Evolutionary conservation across 2,888 invertebrate genomes (phyloP), one percentile per base, ranked within the genome.

Genomic region (Rhorus exstirpatorius): DNA sequence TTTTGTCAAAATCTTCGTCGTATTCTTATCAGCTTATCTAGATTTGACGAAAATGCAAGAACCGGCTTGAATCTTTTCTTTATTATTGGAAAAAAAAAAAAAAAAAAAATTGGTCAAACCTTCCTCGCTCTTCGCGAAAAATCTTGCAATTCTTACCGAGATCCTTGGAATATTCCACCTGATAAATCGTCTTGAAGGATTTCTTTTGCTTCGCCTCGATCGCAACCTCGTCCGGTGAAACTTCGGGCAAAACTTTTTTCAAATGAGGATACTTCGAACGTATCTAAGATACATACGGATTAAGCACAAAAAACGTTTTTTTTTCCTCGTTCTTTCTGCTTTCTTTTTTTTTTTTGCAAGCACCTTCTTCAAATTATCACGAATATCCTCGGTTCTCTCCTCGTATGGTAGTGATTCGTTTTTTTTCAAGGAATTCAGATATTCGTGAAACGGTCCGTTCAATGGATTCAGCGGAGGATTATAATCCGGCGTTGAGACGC

Each of bases 161-260:
- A 51, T 85, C 17, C 24, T 58, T 85, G 0, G 81, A 87, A 65
- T 87, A 89, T 60, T 88, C 86, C 10, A 83, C 3, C 51, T 88
- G 87, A 75, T 90, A 91, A 3, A 85, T 35, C 19, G 89, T 86
- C 65, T 70, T 79, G 1, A 60, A 68, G 0, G 71, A 35, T 60
- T 88, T 87, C 10, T 87, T 84, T 1, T 88, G 76, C 8, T 88
- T 85, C n/a, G 46, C 31, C 35, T 88, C 86, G 51, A 90, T 81
- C 3, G 88, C 2, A 8, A 83, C 65, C 58, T 90, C 88, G 55
- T 89, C 71, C 1, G 87, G 88, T 4, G 79, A 67, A n/a, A 61
- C 58, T 46, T 68, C 63, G 24, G 81, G 79, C 44, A 87, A 71
- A 46, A 83, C 61, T 67, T 83, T 86, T 60, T 68, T 84, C 21